Base-by-base conservation (phyloP, 1,140 invertebrate species). In the Aphidius gifuensis region DNA sequence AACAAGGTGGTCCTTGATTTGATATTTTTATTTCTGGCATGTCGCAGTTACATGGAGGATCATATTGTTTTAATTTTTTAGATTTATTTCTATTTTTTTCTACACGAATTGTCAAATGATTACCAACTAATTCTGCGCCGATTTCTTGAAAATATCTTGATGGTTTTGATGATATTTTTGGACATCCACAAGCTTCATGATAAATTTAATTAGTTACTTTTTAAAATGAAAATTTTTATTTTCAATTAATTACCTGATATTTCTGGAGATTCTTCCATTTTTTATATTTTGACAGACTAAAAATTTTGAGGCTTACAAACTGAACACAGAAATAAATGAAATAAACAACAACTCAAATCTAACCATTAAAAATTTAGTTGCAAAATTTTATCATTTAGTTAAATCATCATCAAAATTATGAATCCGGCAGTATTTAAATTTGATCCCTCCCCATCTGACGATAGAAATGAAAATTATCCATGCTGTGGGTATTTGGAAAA, bases 41-140 rank as follows among this genome's bases (percentile, higher is more conserved):
- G 6, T 74, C 71, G n/a, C 75, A 75, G 32, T 77, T 71, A n/a
- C 74, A 77, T 11, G 73, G 74, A 4, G 76, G 76, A 40, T 74
- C 69, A 75, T 75, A 80, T 8, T 64, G 48, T 16, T 44, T 42
- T 0, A 7, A 50, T 59, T 66, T 68, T 32, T 63, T 67, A 21
- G 54, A 62, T 44, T 66, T 76, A 4, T 58, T 64, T 39, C 72
- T 75, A 9, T 76, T 66, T n/a, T 75, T 79, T 39, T 80, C 76
- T n/a, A 80, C 67, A 39, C 76, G 72, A 48, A 81, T 79, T 6
- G 72, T 71, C 16, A 81, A 58, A 39, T 74, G 71, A 68, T 79
- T 81, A 16, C 71, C 75, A 4, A 74, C 58, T 60, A 75, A 68
- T 9, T 74, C 70, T 0, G 76, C 72, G 0, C 72, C 73, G 3